These are phyloP conservation scores for Osmoderma eremita DNA, from an alignment of 2,888 invertebrate genomes.

Conservation along the genomic window DNA sequence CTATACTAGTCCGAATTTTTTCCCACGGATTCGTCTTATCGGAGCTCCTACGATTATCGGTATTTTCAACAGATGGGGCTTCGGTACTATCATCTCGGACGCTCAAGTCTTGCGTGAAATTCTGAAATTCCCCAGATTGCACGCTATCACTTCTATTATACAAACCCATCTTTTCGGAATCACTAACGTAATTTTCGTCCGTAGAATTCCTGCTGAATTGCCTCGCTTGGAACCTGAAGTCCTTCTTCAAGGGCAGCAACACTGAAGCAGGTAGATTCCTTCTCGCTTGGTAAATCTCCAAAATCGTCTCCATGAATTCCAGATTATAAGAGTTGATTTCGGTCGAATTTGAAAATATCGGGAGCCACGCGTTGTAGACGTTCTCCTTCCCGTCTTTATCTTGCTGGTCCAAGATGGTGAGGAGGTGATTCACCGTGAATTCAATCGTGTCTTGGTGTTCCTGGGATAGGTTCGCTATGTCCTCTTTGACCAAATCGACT, in stretches of 20 bases:
- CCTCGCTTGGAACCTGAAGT: not conserved
- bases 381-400: conserved; percentile 52
- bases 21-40: too few relatives aligned
- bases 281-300: conserved; percentile 16
- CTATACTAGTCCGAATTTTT: too few relatives aligned
- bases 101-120: too few relatives aligned
- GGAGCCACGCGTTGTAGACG: conserved; percentile 54
- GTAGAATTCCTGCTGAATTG: conserved; percentile 6
- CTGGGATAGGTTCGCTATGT: conserved; percentile 40
- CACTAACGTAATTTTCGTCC: not conserved
- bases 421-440: conserved; percentile 55
- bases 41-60: too few relatives aligned
- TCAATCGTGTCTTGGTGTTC: conserved; percentile 56
- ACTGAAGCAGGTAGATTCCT: not conserved
- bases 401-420: conserved; percentile 52
- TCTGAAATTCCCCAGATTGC: not conserved
- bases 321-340: conserved; percentile 15
- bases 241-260: conserved; percentile 4
- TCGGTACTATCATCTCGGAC: not conserved
- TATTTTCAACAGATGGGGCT: too few relatives aligned
- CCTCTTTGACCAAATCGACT: conserved; percentile 49
- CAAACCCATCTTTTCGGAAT: not conserved
- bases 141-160: not conserved
- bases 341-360: conserved; percentile 41
- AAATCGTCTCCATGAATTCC: conserved; percentile 20